Evolutionary conservation across 2,113 vertebrate species (phyloP), one percentile per base, ranked within the genome.

Genomic region (Agelaius tricolor): DNA sequence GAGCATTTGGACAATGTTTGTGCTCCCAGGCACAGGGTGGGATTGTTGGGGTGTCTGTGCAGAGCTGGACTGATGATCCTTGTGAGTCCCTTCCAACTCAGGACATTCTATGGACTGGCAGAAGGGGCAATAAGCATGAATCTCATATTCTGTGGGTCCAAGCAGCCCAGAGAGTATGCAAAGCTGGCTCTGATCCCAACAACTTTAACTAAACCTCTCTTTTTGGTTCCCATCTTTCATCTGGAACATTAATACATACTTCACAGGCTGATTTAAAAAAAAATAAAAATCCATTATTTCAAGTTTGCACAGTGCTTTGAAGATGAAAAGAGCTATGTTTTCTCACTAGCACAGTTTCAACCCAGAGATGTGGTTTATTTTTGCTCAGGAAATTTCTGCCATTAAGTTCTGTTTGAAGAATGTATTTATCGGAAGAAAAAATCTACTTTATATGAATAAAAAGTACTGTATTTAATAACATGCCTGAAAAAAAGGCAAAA

Each of bases 291-390:
- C 90, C 44, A 92, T 89, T 96, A 93, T 95, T 95, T 96, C 83
- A 93, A 95, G 79, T 93, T 86, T 87, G 31, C 73, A 89, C 52
- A 27, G 47, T 33, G 61, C 96, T 96, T 96, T 96, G 96, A 97
- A 97, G 96, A 96, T 97, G 65, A 96, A 96, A 97, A 96, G 88
- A 55, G 14, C 65, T 86, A 59, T 71, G 79, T 95, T 95, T 93
- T 92, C 66, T 81, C 68, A 86, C 68, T 55, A 96, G 47, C 37
- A 87, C 22, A 75, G 83, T 61, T 93, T 83, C 92, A 94, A 72
- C 47, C 91, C 63, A 76, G 51, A 95, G 35, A 92, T 23, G 49
- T 66, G 39, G 87, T 92, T 96, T 96, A 72, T 68, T 94, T 94
- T 78, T 79, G 76, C 76, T 95, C 83, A 93, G 94, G 96, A 96